Base-by-base conservation (phyloP, 2,113 vertebrate genomes). In the Arizona elegans region DNA sequence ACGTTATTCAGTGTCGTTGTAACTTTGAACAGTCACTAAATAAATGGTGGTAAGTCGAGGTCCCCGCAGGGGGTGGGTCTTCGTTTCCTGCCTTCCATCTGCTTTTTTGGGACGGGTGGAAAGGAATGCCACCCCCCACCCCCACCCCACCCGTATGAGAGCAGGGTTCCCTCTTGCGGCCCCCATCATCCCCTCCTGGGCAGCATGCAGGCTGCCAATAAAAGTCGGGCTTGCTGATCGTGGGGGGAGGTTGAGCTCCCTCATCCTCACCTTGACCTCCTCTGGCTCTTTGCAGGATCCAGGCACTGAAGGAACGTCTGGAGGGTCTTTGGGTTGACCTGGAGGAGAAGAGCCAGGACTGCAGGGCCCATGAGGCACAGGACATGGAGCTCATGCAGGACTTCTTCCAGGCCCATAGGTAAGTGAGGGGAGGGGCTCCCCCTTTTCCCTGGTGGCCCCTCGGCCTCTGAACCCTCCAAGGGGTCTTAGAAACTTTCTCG, bases 381-480 rank as follows among this genome's bases (percentile, higher is more conserved):
- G 97, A 95, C 2, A 95, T 96, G 1, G 96, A 98, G 88, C 96
- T 99, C 92, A 97, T 96, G 53, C 93, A 95, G 0, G 97, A 98
- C 0, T 97, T 98, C 89, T 97, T 97, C 86, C 98, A 97, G 19
- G 98, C 98, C 91, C 98, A 99, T 97, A 98, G 98, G 98, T 99
- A 92, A 81, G 91, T 50, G 5, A 0, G 17, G 24, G 75, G 23
- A 2, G 0, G 8, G 38, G 13, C 9, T 4, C 12, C 65, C 53
- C 15, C 29, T 33, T 5, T 9, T 6, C 13, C 21, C 55, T 26
- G 21, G 6, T 8, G 21, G 86, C 29, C n/a, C 15, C 53, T n/a
- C 87, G 5, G 62, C 70, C 33, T 81, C 43, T 12, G 7, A 38
- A 9, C 11, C 38, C 33, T 38, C 15, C 15, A 15, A 29, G 29